Percentiles rank a stretch among this genome's conserved stretches.
Conservation (phyloP, 30 jellyfish, hydroid and myxozoan species). For the Hydractinia echinata region DNA sequence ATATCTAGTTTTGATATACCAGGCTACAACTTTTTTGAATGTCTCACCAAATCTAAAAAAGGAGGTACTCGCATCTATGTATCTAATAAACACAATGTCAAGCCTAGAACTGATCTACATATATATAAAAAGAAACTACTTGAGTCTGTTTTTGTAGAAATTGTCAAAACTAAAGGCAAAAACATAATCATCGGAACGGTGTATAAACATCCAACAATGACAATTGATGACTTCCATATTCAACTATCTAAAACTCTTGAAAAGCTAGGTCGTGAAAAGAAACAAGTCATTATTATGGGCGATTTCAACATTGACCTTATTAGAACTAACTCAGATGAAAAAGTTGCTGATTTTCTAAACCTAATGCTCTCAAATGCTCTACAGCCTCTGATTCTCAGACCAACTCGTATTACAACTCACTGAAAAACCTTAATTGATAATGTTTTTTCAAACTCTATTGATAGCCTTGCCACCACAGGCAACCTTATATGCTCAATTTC, state of each 20-base stretch:
- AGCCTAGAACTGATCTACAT: neutral
- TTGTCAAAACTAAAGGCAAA: neutral
- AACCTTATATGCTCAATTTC: constrained; percentile 1
- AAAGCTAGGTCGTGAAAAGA: neutral
- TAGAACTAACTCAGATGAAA: neutral
- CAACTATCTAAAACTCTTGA: neutral
- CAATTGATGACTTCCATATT: neutral
- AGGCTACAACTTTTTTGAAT: neutral
- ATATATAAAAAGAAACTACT: too few relatives aligned
- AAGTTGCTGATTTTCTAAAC: neutral
- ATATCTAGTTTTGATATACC: too few relatives aligned
- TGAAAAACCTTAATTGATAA: neutral
- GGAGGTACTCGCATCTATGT: constrained; percentile 6
- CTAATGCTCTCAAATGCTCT: neutral
- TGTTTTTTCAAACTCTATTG: constrained; percentile 1
- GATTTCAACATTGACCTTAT: neutral
- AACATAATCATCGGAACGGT: neutral
- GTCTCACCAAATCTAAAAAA: neutral
- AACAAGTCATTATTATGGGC: neutral
- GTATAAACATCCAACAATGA: neutral
- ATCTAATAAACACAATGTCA: neutral
- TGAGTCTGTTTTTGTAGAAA: neutral
- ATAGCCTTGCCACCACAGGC: neutral
- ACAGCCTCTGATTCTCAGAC: neutral
- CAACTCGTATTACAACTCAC: neutral